Evolutionary conservation across 2,113 vertebrate genomes (phyloP).

Genomic region (Athene cunicularia): DNA sequence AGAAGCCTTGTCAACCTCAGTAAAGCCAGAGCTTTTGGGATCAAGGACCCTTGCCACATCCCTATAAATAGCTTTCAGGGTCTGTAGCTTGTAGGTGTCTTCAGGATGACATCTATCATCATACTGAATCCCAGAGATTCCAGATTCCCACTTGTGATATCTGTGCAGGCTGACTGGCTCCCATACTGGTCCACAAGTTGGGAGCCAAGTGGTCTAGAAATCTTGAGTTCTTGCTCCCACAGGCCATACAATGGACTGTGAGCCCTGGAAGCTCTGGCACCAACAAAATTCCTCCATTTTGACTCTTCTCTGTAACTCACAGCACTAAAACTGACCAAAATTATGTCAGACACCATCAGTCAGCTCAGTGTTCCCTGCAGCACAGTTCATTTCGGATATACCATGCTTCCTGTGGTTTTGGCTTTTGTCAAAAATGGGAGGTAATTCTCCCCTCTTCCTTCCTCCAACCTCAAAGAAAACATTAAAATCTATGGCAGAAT

Average conservation of each 20-base stretch:
- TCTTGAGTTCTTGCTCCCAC: neutral
- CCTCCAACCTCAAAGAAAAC: slow-evolving; percentile 39
- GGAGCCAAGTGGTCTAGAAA: neutral
- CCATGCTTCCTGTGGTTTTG: neutral
- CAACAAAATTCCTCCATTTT: neutral
- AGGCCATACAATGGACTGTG: neutral
- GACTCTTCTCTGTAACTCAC: neutral
- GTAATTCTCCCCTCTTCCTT: slow-evolving; percentile 30
- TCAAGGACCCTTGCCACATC: neutral
- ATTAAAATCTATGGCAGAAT: slow-evolving; percentile 18
- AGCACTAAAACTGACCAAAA: slow-evolving; percentile 29
- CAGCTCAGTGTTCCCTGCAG: neutral
- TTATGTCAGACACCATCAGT: slow-evolving; percentile 5
- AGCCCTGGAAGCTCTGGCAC: neutral
- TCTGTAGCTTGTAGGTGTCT: neutral
- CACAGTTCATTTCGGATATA: neutral
- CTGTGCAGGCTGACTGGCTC: neutral
- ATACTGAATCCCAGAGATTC: neutral
- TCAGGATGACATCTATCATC: neutral
- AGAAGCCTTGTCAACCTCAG: neutral
- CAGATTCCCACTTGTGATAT: neutral
- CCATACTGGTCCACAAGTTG: neutral
- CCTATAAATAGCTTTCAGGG: neutral
- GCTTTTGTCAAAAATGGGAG: slow-evolving; percentile 29
- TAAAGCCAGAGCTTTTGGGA: neutral